These are phyloP conservation scores for Saguinus midas DNA, from an alignment of 2,113 vertebrate genomes.

Conservation along the genomic window DNA sequence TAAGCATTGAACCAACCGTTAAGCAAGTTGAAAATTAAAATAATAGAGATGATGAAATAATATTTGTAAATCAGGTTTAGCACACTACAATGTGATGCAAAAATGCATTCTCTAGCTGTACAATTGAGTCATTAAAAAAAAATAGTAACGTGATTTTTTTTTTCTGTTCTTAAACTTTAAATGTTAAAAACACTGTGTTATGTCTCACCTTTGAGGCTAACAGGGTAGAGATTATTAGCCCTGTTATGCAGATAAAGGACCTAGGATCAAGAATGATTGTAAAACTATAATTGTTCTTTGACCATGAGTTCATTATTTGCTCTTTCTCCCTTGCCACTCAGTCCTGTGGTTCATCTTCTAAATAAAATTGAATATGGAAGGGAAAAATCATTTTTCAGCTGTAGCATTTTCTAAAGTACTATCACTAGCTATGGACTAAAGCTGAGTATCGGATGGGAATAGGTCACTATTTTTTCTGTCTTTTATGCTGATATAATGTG, in stretches of 20 bases:
- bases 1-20: not conserved
- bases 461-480: not conserved
- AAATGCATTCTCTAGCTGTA: not conserved
- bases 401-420: not conserved
- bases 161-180: not conserved
- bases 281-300: not conserved
- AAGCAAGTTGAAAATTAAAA: conserved; percentile 21
- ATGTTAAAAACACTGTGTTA: not conserved
- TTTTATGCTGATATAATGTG: not conserved
- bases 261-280: not conserved
- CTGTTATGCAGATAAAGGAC: not conserved
- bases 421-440: not conserved
- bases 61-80: not conserved
- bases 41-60: not conserved
- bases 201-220: not conserved
- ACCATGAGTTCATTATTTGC: not conserved
- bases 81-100: not conserved
- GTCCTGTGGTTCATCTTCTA: not conserved
- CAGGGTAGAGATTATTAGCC: not conserved
- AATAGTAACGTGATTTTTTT: not conserved
- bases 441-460: not conserved
- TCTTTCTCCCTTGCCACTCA: not conserved
- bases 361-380: not conserved
- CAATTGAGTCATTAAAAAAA: not conserved
- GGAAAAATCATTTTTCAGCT: not conserved